Evolutionary conservation across 1,140 invertebrate species (phyloP).

Genomic region (Periplaneta americana): DNA sequence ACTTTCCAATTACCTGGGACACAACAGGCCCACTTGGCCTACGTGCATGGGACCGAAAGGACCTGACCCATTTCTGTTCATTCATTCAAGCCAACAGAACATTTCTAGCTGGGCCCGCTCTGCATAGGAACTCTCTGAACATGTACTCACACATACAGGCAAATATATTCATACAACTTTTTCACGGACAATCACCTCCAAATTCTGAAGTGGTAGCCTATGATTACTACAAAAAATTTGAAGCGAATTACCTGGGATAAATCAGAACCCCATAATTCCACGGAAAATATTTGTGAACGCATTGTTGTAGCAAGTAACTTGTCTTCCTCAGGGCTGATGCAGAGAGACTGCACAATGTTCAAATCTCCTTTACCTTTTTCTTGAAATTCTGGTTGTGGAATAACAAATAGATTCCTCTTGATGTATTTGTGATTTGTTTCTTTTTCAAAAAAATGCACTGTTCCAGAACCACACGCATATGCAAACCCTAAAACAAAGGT

Average conservation of each 20-base stretch:
- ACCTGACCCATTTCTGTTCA: no score
- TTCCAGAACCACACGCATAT: slow-evolving; percentile 50
- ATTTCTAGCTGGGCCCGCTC: no score
- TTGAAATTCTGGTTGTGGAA: slow-evolving; percentile 40
- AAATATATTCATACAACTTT: no score
- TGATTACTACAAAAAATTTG: no score
- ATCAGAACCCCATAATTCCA: slow-evolving; percentile 46
- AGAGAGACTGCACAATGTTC: slow-evolving; percentile 48
- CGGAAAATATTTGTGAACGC: slow-evolving; percentile 55
- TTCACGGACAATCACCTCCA: no score
- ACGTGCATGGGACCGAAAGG: no score
- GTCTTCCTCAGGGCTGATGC: slow-evolving; percentile 47
- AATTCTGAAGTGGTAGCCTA: no score
- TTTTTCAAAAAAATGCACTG: slow-evolving; percentile 59
- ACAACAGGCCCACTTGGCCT: no score
- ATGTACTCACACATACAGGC: no score
- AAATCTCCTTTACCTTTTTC: slow-evolving; percentile 31
- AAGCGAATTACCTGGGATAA: background rate
- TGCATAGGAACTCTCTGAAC: no score
- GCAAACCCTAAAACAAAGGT: slow-evolving; percentile 54
- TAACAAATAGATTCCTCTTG: slow-evolving; percentile 51
- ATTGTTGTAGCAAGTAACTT: slow-evolving; percentile 53
- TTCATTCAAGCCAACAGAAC: no score
- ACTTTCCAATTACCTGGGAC: no score
- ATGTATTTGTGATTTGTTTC: slow-evolving; percentile 50